Base-by-base conservation (phyloP, 1,140 invertebrate species). In the Sweltsa coloradensis region DNA sequence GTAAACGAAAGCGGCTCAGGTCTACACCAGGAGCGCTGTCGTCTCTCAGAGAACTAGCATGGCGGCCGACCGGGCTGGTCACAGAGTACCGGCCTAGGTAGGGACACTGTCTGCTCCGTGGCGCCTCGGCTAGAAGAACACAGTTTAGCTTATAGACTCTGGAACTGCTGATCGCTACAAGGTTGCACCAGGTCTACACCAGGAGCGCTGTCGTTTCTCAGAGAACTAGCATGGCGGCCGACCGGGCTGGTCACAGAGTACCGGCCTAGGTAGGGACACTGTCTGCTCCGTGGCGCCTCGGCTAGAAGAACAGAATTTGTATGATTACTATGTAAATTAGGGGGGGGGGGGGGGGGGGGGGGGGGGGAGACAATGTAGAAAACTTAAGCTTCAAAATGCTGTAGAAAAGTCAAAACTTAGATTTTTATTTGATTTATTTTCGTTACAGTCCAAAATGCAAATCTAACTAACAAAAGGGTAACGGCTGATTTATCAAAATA, bases 211-310 rank as follows among this genome's bases (percentile, higher is more conserved):
- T 41, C 5, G 21, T 19, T 41, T 16, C 14, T 16, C 14, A 13
- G 23, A n/a, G 39, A 16, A n/a, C 44, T 18, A 11, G 16, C 16
- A 19, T 27, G 37, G 18, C 48, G 44, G 26, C 45, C 34, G 23
- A 34, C 29, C 14, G 53, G 26, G 34, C 55, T 48, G 9, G 55
- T 56, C 25, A 58, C 52, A 11, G 56, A 54, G 52, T 71, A 72
- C 37, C 65, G 58, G 13, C 71, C 70, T 3, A 64, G 56, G 42
- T 69, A 60, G 1, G 72, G 70, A 55, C 72, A 74, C 40, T 63
- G 65, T 34, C 64, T 59, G 23, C 63, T 64, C 51, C 65, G 65
- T 26, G 71, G 56, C 11, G 51, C 60, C 5, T 65, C 57, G 14
- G 67, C 70, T 72, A 41, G 7, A 57, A 57, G 16, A 45, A 43